Percentiles rank a stretch among this genome's conserved stretches.
phyloP scores from a whole-genome alignment of 2,888 invertebrate species.

The Caenorhabditis uteleia region DNA sequence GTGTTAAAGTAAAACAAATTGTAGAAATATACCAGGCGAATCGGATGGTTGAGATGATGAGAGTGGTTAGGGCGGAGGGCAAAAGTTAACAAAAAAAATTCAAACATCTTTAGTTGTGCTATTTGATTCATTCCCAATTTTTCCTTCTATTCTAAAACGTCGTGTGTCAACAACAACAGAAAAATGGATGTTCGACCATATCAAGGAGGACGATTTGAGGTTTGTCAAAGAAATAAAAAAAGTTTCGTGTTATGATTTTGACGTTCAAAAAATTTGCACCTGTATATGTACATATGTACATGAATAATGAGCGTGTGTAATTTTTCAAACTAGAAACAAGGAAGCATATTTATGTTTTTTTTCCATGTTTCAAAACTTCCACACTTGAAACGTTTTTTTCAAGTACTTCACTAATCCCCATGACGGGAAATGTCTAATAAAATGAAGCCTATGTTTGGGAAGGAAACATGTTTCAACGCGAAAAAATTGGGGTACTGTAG shows the following conservation, averaged over 20 bases:
- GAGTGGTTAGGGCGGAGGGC: not conserved
- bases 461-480: too few species aligned
- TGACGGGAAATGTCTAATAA: too few species aligned
- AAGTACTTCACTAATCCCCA: too few species aligned
- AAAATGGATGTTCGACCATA: conserved; percentile 51
- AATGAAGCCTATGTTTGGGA: too few species aligned
- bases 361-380: too few species aligned
- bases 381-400: too few species aligned
- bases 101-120: conserved; percentile 23
- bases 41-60: conserved; percentile 12
- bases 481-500: too few species aligned
- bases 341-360: too few species aligned
- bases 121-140: not conserved
- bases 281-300: not conserved
- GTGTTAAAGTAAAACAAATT: conserved; percentile 38
- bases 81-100: conserved; percentile 7
- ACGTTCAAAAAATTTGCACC: not conserved
- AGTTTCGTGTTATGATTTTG: too few species aligned
- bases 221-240: too few species aligned
- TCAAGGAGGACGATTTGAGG: conserved; percentile 54
- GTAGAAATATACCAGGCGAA: conserved; percentile 13
- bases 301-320: too few species aligned
- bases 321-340: too few species aligned
- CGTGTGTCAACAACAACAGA: conserved; percentile 7
- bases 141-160: conserved; percentile 12